phyloP scores from a whole-genome alignment of 1,140 invertebrate species.

The Dufourea novaeangliae region DNA sequence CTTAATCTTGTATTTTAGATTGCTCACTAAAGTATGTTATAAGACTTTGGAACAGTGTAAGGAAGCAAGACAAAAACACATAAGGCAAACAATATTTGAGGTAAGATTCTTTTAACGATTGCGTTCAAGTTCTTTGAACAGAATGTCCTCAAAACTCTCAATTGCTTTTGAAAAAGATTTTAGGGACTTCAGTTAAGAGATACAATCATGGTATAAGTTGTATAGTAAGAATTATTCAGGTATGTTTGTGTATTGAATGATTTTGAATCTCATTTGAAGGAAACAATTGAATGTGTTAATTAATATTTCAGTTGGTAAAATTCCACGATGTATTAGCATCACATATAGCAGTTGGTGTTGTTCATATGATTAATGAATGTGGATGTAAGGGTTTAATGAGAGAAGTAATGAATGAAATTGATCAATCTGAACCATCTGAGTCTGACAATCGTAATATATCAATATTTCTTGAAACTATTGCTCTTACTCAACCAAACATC shows the following conservation, averaged over 20 bases:
- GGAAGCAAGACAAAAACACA: conserved; percentile 84
- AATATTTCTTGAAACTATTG: conserved; percentile 87
- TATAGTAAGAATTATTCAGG: conserved; percentile 86
- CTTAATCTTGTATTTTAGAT: conserved; percentile 78
- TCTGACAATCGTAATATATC: conserved; percentile 85
- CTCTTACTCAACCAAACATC: conserved; percentile 84
- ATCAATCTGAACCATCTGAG: conserved; percentile 83
- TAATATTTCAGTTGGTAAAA: conserved; percentile 85
- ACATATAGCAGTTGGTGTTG: conserved; percentile 86
- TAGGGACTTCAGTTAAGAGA: conserved; percentile 90
- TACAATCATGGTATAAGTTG: conserved; percentile 90
- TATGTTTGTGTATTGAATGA: conserved; percentile 65
- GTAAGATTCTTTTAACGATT: conserved; percentile 57
- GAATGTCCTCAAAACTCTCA: neutral
- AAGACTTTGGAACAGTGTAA: conserved; percentile 87
- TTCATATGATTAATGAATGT: conserved; percentile 85
- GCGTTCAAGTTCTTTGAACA: conserved; percentile 14
- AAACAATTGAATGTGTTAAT: conserved; percentile 20
- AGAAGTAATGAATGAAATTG: conserved; percentile 89
- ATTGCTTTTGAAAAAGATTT: conserved; percentile 83
- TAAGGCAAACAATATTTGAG: conserved; percentile 85
- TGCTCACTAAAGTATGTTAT: conserved; percentile 87
- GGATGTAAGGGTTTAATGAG: conserved; percentile 85
- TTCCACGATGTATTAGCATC: conserved; percentile 87
- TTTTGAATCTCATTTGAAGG: conserved; percentile 25